Base-by-base conservation (phyloP, 2,113 vertebrate species). In the Falco punctatus region DNA sequence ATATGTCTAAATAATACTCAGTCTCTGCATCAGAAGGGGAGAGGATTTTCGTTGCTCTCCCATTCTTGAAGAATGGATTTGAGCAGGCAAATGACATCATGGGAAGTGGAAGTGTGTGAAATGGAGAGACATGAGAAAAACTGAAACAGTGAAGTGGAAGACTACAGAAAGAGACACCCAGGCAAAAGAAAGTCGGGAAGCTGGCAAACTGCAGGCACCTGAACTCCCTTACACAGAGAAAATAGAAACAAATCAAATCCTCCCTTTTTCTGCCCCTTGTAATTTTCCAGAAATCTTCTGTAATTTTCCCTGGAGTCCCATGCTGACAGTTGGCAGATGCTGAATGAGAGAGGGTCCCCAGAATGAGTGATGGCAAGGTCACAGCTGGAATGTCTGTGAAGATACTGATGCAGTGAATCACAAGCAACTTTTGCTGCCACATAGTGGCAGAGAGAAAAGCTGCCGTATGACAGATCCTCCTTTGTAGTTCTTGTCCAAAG, bases 291-390 rank as follows among this genome's bases (percentile, higher is more conserved):
- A 96, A 96, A 90, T 91, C 86, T 95, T 94, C 74, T 88, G 33
- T 88, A 79, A 96, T 93, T 95, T 97, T 96, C 89, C 90, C 81
- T 75, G 83, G 93, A 95, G 90, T 74, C 57, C n/a, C 64, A 87
- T 28, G 38, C 52, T 96, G 97, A 93, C 97, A 96, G 96, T 94
- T 98, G 97, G 92, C 88, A 96, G 92, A 96, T 94, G 90, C 80
- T 80, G 83, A 94, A 95, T 92, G 78, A 92, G 95, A 83, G 78
- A 92, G 74, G 84, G 73, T 92, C 62, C 54, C 52, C 54, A 61
- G 88, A 90, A 93, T 85, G 95, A 91, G 49, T 69, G 91, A 95
- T 78, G 54, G 82, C 89, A 55, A 71, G 92, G 94, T 84, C 88
- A 92, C 88, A 94, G 91, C 92, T 96, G 95, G 91, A 96, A 96